Percentiles rank a stretch among this genome's conserved stretches.
These are phyloP conservation scores for Helicolenus hilgendorfi DNA, from an alignment of 2,797 vertebrate genomes.

Conservation along the genomic window DNA sequence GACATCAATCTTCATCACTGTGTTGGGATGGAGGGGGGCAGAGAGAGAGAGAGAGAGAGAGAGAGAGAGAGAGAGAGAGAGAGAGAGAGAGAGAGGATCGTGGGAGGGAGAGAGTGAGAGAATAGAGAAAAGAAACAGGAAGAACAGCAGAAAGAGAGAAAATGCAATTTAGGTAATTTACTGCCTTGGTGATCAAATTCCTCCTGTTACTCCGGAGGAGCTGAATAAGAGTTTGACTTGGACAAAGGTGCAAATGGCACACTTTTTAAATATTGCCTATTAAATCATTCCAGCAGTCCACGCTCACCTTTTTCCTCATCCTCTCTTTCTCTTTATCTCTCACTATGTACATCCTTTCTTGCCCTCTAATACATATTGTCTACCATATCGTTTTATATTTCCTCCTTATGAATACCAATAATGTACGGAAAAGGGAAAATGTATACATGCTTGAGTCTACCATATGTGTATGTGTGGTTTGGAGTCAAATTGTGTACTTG, in stretches of 20 bases:
- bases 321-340: neutral
- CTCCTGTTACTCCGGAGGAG: constrained; percentile 25
- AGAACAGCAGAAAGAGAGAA: constrained; percentile 31
- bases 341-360: neutral
- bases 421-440: neutral
- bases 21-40: constrained; percentile 3
- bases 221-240: constrained; percentile 45
- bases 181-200: constrained; percentile 46
- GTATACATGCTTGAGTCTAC: neutral
- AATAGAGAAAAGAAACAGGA: neutral
- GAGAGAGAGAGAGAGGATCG: neutral
- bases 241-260: constrained; percentile 28
- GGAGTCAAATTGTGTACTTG: neutral
- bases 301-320: neutral
- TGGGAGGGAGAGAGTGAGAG: neutral
- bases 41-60: neutral
- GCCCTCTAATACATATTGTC: neutral
- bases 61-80: neutral
- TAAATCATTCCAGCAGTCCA: constrained; percentile 31
- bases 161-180: constrained; percentile 56
- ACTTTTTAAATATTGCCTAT: constrained; percentile 55
- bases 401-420: neutral
- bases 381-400: neutral
- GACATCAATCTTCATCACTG: constrained; percentile 82
- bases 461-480: neutral